These are phyloP conservation scores for Psittacula cyanocephala DNA, from an alignment of 2,113 vertebrate species.

Conservation along the genomic window DNA sequence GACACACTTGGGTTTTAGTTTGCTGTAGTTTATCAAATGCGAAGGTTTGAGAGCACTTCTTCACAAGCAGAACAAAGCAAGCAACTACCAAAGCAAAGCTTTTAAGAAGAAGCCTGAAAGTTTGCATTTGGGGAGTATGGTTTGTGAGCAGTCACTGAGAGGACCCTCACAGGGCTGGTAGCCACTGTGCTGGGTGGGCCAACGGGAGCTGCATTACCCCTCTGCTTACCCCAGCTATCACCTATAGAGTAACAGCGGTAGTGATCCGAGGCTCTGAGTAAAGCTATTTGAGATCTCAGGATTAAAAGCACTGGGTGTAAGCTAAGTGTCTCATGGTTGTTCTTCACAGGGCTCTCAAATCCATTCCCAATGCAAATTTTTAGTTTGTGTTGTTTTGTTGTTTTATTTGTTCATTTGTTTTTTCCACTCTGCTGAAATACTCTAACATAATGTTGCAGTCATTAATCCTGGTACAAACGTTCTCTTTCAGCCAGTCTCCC, in stretches of 20 bases:
- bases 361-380: neutral
- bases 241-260: rapidly evolving
- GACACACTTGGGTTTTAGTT: neutral
- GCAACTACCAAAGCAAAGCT: neutral
- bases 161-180: neutral
- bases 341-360: neutral
- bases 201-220: neutral
- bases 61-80: neutral
- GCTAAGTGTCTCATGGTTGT: neutral
- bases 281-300: neutral
- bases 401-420: neutral
- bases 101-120: neutral
- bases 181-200: neutral
- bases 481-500: neutral
- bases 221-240: neutral
- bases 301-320: neutral
- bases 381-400: neutral
- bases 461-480: neutral
- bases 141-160: neutral
- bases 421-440: neutral
- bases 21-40: neutral
- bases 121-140: neutral
- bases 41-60: neutral
- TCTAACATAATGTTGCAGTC: neutral
- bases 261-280: neutral